Base-by-base conservation (phyloP, 2,113 vertebrate genomes). In the Neopipo cinnamomea region DNA sequence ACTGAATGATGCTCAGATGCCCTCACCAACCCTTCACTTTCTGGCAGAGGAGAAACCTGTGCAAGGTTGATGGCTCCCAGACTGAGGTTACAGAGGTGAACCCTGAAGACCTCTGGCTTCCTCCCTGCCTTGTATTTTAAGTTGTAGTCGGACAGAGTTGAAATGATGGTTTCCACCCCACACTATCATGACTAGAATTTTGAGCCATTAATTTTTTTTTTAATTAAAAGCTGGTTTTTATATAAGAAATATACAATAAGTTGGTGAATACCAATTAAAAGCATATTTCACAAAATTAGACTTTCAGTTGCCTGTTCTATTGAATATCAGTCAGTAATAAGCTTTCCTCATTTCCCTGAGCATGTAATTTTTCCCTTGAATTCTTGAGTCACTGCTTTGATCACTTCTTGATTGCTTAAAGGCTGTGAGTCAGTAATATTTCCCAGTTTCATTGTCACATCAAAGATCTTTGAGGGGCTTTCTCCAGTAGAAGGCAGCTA, bases 331-430 rank as follows among this genome's bases (percentile, higher is more conserved):
- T 55, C 11, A 78, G 82, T 90, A 96, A 95, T 91, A 95, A 79
- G 79, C 42, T 73, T 93, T 96, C 90, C 90, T 97, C 94, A 75
- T 92, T 91, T 96, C 82, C 95, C 92, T 97, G 92, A 97, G 95
- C 70, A 94, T 95, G 58, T 94, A 96, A 94, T 91, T 95, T 93
- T 93, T 28, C 78, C 91, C 93, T 74, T 88, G 72, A 95, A 89
- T 92, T 97, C 92, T 92, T 82, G 82, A 95, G 88, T 78, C 73
- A 95, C 83, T 85, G 89, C 96, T 71, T 87, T 95, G 95, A 97
- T 91, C 74, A 95, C 86, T 95, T 94, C 88, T 84, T 93, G 91
- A 96, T 97, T 89, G 96, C 93, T 97, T 97, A 97, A 96, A 97
- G 93, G 77, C 79, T 94, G 79, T 93, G 95, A 95, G 94, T 97